Conservation (phyloP, 2,113 vertebrate genomes). For the Rhinolophus sinicus region DNA sequence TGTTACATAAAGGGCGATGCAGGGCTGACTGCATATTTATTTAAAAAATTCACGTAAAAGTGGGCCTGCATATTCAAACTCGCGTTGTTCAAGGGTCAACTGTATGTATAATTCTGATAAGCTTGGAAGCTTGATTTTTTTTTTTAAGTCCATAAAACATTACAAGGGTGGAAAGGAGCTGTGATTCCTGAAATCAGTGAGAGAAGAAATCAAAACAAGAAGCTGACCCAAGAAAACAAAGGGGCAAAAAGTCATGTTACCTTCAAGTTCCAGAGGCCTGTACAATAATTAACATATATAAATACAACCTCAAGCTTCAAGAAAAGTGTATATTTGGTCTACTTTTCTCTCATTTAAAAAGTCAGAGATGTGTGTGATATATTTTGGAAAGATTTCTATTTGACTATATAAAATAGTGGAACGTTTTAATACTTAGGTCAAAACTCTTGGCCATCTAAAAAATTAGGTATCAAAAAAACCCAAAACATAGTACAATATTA, state of each 20-base stretch:
- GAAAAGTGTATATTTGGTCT: background rate
- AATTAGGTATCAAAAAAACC: background rate
- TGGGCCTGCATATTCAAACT: background rate
- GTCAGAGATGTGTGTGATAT: background rate
- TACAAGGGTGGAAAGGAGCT: background rate
- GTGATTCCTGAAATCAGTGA: background rate
- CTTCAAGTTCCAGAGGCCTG: background rate
- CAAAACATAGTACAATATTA: background rate
- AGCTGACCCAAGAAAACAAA: background rate
- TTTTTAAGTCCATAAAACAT: background rate
- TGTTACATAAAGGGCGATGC: background rate
- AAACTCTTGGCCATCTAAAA: background rate
- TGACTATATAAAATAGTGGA: background rate
- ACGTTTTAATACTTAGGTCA: background rate
- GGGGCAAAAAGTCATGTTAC: background rate
- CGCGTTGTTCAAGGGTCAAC: background rate
- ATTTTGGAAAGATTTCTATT: conserved; percentile 10
- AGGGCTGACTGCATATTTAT: background rate
- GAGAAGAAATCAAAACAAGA: background rate
- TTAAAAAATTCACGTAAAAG: background rate
- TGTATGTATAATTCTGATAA: background rate
- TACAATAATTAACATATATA: background rate
- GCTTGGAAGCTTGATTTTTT: background rate
- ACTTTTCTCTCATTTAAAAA: background rate
- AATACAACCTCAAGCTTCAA: background rate